Evolutionary conservation across 2,797 vertebrate genomes (phyloP).

Genomic region (Anisognathus igniventris): DNA sequence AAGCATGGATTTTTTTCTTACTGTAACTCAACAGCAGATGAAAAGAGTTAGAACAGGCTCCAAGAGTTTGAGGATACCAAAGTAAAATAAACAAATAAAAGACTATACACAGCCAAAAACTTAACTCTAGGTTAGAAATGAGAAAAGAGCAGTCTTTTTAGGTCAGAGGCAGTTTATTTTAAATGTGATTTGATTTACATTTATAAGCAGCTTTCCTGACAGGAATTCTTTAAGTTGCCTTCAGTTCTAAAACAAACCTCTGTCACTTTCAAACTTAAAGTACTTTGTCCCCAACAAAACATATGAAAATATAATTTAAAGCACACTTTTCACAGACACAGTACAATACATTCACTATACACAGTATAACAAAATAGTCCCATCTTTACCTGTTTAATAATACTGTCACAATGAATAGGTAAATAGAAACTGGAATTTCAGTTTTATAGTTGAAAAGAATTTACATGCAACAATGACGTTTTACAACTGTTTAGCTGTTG

Average conservation of each 20-base stretch:
- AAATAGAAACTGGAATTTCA: constrained; percentile 80
- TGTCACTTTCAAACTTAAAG: constrained; percentile 86
- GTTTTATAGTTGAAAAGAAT: constrained; percentile 77
- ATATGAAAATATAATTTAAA: constrained; percentile 99
- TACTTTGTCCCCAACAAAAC: constrained; percentile 87
- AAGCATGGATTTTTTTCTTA: background rate
- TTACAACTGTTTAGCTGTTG: constrained; percentile 81
- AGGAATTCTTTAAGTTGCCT: constrained; percentile 85
- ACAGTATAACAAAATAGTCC: constrained; percentile 92
- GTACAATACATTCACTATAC: constrained; percentile 97
- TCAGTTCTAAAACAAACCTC: constrained; percentile 84
- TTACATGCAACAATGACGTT: constrained; percentile 83
- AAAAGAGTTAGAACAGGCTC: background rate
- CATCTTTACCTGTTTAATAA: constrained; percentile 89
- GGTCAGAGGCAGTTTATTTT: constrained; percentile 86
- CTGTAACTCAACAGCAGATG: background rate
- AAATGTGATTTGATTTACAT: constrained; percentile 91
- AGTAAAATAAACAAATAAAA: background rate
- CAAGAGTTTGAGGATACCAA: background rate
- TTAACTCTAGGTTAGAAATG: background rate
- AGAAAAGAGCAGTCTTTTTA: constrained; percentile 37
- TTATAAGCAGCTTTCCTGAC: constrained; percentile 90
- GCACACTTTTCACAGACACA: constrained; percentile 93
- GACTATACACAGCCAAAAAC: background rate
- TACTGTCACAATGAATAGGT: constrained; percentile 87